These are phyloP conservation scores for Spodoptera litura DNA, from an alignment of 1,140 invertebrate genomes.

Conservation along the genomic window DNA sequence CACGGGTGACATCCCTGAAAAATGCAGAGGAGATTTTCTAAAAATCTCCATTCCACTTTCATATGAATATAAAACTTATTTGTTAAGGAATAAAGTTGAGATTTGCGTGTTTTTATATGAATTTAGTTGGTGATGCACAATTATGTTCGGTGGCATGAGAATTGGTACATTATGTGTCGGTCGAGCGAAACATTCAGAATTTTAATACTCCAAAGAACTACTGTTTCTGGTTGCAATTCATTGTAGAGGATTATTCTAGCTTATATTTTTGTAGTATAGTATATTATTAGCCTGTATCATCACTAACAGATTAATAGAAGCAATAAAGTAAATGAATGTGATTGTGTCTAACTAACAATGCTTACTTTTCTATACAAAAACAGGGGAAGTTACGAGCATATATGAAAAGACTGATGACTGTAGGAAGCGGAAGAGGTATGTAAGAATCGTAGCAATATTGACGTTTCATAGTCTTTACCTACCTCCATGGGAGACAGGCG, in stretches of 20 bases:
- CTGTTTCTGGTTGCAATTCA: not conserved
- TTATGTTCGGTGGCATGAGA: slow-evolving; percentile 16
- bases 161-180: slow-evolving; percentile 26
- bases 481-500: no score
- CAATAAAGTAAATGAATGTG: no score
- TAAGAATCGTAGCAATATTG: no score
- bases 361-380: no score
- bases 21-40: slow-evolving; percentile 31
- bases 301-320: no score
- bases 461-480: no score
- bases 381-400: no score
- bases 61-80: not conserved
- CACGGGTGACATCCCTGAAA: slow-evolving; percentile 10
- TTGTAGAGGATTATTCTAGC: not conserved
- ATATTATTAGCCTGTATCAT: no score
- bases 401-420: no score
- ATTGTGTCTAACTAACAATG: no score
- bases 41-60: not conserved
- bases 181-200: slow-evolving; percentile 44
- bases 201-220: not conserved
- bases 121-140: slow-evolving; percentile 20
- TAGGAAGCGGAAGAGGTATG: no score
- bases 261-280: no score
- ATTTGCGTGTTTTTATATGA: slow-evolving; percentile 8
- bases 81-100: not conserved